Conservation (phyloP, 30 jellyfish, hydroid and myxozoan species). For the Pelagia noctiluca region DNA sequence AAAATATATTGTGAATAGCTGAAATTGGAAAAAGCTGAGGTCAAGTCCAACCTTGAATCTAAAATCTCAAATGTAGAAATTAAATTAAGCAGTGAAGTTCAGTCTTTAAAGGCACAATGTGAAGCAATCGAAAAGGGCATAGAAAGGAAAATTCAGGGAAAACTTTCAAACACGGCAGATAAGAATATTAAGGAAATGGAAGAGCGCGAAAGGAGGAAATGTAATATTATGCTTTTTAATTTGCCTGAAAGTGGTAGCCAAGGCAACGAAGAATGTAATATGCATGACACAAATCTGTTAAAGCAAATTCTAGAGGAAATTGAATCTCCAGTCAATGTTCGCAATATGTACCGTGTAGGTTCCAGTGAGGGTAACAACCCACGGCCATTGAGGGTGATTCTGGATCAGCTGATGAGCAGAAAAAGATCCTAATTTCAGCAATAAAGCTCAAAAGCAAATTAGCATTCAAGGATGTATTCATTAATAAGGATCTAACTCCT, state of each 20-base stretch:
- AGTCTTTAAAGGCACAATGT: slow-evolving; percentile 33
- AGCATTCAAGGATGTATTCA: slow-evolving; percentile 22
- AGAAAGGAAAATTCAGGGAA: slow-evolving; percentile 27
- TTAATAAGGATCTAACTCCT: slow-evolving; percentile 21
- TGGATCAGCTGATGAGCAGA: slow-evolving; percentile 40
- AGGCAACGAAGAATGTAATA: slow-evolving; percentile 20
- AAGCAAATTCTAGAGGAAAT: slow-evolving; percentile 44
- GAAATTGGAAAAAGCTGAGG: slow-evolving; percentile 37
- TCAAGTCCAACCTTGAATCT: slow-evolving; percentile 39
- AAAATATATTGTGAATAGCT: slow-evolving; percentile 18
- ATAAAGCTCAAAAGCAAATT: slow-evolving; percentile 29
- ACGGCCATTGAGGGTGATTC: slow-evolving; percentile 42
- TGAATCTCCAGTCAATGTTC: slow-evolving; percentile 30
- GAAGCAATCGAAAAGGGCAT: slow-evolving; percentile 13
- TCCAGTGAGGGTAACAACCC: slow-evolving; percentile 14
- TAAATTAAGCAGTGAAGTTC: slow-evolving; percentile 18
- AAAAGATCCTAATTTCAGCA: slow-evolving; percentile 23
- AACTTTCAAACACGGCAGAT: slow-evolving; percentile 23
- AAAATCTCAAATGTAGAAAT: slow-evolving; percentile 29
- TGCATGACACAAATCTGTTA: slow-evolving; percentile 15
- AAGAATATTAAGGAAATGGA: slow-evolving; percentile 30
- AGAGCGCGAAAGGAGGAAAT: slow-evolving; percentile 14
- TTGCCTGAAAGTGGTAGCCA: slow-evolving; percentile 50
- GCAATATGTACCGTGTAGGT: slow-evolving; percentile 41
- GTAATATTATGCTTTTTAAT: slow-evolving; percentile 30